Base-by-base conservation (phyloP, 2,797 vertebrate species). In the Calcarius lapponicus region DNA sequence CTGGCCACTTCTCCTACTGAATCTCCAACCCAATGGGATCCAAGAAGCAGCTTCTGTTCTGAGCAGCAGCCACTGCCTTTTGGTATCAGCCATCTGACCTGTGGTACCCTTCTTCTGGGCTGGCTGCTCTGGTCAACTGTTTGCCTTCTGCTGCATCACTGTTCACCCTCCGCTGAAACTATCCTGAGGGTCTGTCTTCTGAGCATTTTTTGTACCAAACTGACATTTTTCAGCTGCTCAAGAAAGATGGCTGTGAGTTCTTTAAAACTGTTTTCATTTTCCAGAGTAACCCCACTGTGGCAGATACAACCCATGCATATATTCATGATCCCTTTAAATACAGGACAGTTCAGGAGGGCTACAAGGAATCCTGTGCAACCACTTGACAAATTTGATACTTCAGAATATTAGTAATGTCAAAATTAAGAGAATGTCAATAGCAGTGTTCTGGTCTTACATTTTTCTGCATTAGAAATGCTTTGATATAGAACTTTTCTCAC, bases 101-200 rank as follows among this genome's bases (percentile, higher is more conserved):
- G 24, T 2, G 11, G 75, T 3, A 34, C 3, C 31, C 4, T 31
- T 20, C 48, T n/a, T 43, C n/a, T 28, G 1, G 2, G 17, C 38
- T 50, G 18, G 20, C 42, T 61, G 11, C 32, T 53, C 75, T 8
- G 7, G 79, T 7, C 28, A 81, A 25, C 28, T 34, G 2, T 25
- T n/a, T 31, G 19, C 38, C 42, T 13, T 31, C 56, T 25, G 20
- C 4, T 66, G 9, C 11, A 42, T 8, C 43, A 13, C 11, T 42
- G 29, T 16, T 66, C 3, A 3, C 10, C 19, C 45, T 74, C 40
- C 71, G 36, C 57, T 50, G 70, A 74, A 89, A 45, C 38, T 32
- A 22, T 1, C 8, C 2, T 17, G 31, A 73, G n/a, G 31, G 34
- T 51, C 51, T 45, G 40, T 6, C 31, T 47, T 58, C 45, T 47